These are phyloP conservation scores for Papilio polytes DNA, from an alignment of 1,140 invertebrate genomes.

Conservation along the genomic window DNA sequence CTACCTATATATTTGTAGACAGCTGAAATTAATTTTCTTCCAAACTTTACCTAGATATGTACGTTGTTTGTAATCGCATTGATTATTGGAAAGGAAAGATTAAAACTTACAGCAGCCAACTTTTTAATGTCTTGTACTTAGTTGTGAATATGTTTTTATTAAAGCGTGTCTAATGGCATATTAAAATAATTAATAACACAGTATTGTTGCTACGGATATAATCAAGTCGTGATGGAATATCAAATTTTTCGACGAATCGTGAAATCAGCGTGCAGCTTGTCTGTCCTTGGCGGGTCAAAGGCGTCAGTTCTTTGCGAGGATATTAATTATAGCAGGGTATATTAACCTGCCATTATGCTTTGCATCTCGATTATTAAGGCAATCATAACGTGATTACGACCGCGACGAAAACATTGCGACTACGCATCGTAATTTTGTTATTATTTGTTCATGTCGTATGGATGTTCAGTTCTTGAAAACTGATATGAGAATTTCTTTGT, in stretches of 20 bases:
- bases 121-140: too few relatives aligned
- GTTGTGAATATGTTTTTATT: too few relatives aligned
- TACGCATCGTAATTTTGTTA: conserved; percentile 51
- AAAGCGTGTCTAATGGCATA: too few relatives aligned
- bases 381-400: conserved; percentile 64
- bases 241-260: conserved; percentile 50
- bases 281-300: conserved; percentile 62
- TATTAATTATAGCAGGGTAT: conserved; percentile 64
- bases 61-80: too few relatives aligned
- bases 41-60: too few relatives aligned
- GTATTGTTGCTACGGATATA: conserved; percentile 49
- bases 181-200: conserved; percentile 30
- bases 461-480: not conserved
- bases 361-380: conserved; percentile 67
- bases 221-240: conserved; percentile 47
- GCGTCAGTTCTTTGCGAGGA: conserved; percentile 55
- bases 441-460: conserved; percentile 22
- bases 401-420: conserved; percentile 64
- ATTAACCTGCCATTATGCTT: conserved; percentile 70
- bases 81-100: too few relatives aligned
- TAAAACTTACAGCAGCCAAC: too few relatives aligned
- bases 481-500: not conserved
- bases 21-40: too few relatives aligned
- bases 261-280: conserved; percentile 50
- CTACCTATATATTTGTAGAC: too few relatives aligned